These are phyloP conservation scores for Xenopus borealis DNA, from an alignment of 2,113 vertebrate genomes.

Conservation along the genomic window DNA sequence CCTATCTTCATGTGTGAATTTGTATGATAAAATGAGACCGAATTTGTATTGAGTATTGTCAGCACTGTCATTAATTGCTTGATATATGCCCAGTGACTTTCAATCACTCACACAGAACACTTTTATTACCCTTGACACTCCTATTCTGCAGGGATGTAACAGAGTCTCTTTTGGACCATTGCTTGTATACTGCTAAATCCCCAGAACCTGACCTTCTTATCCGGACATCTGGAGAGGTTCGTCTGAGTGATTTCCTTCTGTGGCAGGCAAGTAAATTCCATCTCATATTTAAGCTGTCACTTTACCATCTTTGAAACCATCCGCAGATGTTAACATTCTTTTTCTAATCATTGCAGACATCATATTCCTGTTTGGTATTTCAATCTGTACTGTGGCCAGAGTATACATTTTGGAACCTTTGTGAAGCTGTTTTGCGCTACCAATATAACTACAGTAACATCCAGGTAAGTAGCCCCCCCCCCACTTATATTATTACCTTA, in stretches of 20 bases:
- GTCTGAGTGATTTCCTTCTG: constrained; percentile 93
- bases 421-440: constrained; percentile 90
- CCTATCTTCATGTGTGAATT: no score
- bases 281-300: not conserved
- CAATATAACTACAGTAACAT: constrained; percentile 85
- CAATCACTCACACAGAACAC: not conserved
- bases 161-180: constrained; percentile 83
- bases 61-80: no score
- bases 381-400: constrained; percentile 95
- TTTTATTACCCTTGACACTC: not conserved
- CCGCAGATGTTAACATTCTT: not conserved
- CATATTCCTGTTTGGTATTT: constrained; percentile 93
- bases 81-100: not conserved
- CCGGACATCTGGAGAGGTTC: constrained; percentile 93
- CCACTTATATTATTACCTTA: no score
- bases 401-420: constrained; percentile 96
- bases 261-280: constrained; percentile 82
- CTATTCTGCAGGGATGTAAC: constrained; percentile 81
- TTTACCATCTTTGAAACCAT: not conserved
- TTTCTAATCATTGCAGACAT: constrained; percentile 71
- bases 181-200: constrained; percentile 89
- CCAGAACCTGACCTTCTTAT: constrained; percentile 93
- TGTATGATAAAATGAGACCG: no score
- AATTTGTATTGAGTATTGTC: no score
- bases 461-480: constrained; percentile 70